Percentiles rank a stretch among this genome's conserved stretches.
Evolutionary conservation across 2,888 invertebrate species (phyloP).

Genomic region (Sisyra nigra): DNA sequence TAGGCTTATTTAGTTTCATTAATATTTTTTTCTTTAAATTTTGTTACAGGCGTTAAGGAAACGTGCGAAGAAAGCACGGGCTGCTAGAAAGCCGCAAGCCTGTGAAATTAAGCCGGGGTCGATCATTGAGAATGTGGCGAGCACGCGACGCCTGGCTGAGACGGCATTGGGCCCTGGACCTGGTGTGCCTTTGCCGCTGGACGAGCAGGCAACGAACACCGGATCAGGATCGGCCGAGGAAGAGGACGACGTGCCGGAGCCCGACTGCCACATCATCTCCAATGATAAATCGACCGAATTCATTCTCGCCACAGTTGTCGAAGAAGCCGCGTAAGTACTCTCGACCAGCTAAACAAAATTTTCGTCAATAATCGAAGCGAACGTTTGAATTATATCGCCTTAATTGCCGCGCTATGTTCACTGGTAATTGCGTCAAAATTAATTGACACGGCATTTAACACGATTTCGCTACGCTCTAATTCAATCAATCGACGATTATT

Average conservation of each 20-base stretch:
- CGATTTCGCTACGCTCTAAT: no score
- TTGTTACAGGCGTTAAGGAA: conserved; percentile 60
- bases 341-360: no score
- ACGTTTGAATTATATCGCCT: no score
- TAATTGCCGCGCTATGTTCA: no score
- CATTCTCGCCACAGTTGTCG: conserved; percentile 75
- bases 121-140: conserved; percentile 81
- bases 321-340: conserved; percentile 68
- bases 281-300: conserved; percentile 85
- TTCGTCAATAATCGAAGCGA: no score
- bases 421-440: no score
- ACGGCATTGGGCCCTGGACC: conserved; percentile 44
- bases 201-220: conserved; percentile 76
- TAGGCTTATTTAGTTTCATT: no score
- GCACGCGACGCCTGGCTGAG: conserved; percentile 64
- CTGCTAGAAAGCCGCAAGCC: conserved; percentile 63
- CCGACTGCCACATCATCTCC: conserved; percentile 68
- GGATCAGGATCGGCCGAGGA: conserved; percentile 83
- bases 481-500: no score
- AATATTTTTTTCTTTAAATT: no score
- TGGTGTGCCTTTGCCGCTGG: conserved; percentile 38
- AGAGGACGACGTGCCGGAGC: conserved; percentile 43
- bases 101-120: conserved; percentile 58
- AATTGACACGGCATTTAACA: no score
- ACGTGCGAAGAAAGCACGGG: conserved; percentile 67